These are phyloP conservation scores for Cyprinodon tularosa DNA, from an alignment of 2,113 vertebrate species.

Conservation along the genomic window DNA sequence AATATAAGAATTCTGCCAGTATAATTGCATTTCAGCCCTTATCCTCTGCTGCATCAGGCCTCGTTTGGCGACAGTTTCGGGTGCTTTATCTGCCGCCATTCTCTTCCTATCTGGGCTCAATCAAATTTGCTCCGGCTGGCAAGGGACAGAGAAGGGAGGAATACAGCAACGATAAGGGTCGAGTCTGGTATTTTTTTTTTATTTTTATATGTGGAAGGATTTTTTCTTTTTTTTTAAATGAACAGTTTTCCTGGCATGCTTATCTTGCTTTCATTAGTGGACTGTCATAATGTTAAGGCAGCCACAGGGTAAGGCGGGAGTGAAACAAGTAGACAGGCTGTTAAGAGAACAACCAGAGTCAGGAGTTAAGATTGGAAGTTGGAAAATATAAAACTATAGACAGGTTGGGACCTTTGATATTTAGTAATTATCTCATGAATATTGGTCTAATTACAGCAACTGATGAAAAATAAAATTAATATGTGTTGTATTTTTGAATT, in stretches of 20 bases:
- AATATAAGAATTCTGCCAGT: slow-evolving; percentile 77
- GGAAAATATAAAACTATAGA: slow-evolving; percentile 11
- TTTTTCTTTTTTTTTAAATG: slow-evolving; percentile 71
- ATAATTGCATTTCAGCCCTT: slow-evolving; percentile 77
- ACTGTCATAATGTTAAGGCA: slow-evolving; percentile 67
- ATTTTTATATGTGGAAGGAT: slow-evolving; percentile 25
- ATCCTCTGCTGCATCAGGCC: slow-evolving; percentile 79
- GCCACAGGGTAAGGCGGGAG: slow-evolving; percentile 52
- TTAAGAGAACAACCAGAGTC: slow-evolving; percentile 46
- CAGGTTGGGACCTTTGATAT: slow-evolving; percentile 5
- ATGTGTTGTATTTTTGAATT: background rate
- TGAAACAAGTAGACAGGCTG: slow-evolving; percentile 52
- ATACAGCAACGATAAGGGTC: slow-evolving; percentile 71
- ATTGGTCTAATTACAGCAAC: slow-evolving; percentile 11
- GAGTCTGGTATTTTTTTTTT: slow-evolving; percentile 57
- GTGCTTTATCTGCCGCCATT: slow-evolving; percentile 80
- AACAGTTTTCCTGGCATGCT: slow-evolving; percentile 72
- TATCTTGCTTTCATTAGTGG: slow-evolving; percentile 78
- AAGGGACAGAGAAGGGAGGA: slow-evolving; percentile 61
- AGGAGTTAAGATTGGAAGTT: slow-evolving; percentile 41
- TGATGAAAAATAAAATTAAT: slow-evolving; percentile 3
- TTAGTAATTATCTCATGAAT: slow-evolving; percentile 7
- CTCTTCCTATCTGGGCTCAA: slow-evolving; percentile 78
- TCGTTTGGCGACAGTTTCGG: slow-evolving; percentile 77
- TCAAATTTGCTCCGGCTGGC: slow-evolving; percentile 79